Base-by-base conservation (phyloP, 2,113 vertebrate species). In the Oxyura jamaicensis region DNA sequence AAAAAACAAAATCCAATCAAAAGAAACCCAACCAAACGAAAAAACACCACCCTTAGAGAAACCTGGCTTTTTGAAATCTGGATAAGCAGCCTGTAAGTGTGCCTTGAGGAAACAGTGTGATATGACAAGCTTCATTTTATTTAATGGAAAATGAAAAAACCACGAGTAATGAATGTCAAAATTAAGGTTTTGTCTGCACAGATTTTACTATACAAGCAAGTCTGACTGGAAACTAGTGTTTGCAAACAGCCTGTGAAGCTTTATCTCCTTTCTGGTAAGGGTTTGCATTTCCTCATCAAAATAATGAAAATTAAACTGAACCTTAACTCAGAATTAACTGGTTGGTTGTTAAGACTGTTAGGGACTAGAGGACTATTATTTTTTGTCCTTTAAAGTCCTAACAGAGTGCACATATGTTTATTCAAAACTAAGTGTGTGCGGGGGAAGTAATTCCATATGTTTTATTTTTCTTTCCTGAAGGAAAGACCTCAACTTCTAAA, bases 91-190 rank as follows among this genome's bases (percentile, higher is more conserved):
- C 86, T 95, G 2, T 44, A 81, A 85, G 77, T 88, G 79, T 95
- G 71, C 91, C 97, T 88, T 96, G 90, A 95, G 91, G 91, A 97
- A 86, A 96, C 93, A 25, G 71, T 74, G 82, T 97, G 91, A 66
- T 95, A 83, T 96, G 94, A 87, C 88, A 83, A 77, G 86, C 87
- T 83, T 71, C 48, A 53, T 63, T 79, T 81, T 85, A 88, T 59
- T 39, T 46, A 26, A 67, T 33, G 63, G 86, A 71, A 84, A 75
- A 46, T 65, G 87, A 91, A 72, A 80, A 56, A 71, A 79, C 53
- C 53, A 35, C 0, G 2, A 93, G 82, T 93, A 77, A 39, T 0
- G 2, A 83, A 78, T 90, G 86, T 95, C 77, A 95, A 93, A 93
- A 87, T 78, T 36, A 86, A 92, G 88, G 90, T 90, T 97, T 72